Conservation (phyloP, 1,140 invertebrate genomes). For the Aphaenogaster floridana region DNA sequence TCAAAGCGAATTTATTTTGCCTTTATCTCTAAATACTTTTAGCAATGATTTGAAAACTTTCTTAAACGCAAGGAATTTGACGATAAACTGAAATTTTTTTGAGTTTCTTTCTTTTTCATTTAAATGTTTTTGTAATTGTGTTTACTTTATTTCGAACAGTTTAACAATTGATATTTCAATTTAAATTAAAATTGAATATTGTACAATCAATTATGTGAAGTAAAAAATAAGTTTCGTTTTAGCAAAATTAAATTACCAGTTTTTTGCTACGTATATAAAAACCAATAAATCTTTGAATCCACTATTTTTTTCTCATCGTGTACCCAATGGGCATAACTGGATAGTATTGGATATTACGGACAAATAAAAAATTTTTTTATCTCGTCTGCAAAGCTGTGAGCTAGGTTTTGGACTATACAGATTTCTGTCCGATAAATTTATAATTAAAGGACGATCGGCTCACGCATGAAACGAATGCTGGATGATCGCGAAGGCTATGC, state of each 20-base stretch:
- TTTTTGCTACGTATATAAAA: background rate
- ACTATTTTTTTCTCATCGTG: background rate
- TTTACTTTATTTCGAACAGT: background rate
- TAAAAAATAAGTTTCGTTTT: background rate
- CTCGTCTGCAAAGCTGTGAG: background rate
- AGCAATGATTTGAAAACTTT: background rate
- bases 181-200: background rate
- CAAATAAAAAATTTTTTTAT: background rate
- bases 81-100: background rate
- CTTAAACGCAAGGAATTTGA: background rate
- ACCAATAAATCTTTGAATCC: background rate
- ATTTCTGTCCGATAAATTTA: background rate
- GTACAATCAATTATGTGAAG: background rate
- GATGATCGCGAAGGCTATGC: background rate
- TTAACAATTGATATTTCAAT: background rate
- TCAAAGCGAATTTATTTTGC: slow-evolving; percentile 1
- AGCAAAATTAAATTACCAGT: background rate
- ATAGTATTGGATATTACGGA: background rate
- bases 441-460: background rate
- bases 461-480: background rate
- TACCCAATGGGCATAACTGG: background rate
- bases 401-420: background rate
- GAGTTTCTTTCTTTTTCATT: background rate
- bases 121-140: background rate
- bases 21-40: background rate